Evolutionary conservation across 2,888 invertebrate species (phyloP).

Genomic region (Macrophya annulata): DNA sequence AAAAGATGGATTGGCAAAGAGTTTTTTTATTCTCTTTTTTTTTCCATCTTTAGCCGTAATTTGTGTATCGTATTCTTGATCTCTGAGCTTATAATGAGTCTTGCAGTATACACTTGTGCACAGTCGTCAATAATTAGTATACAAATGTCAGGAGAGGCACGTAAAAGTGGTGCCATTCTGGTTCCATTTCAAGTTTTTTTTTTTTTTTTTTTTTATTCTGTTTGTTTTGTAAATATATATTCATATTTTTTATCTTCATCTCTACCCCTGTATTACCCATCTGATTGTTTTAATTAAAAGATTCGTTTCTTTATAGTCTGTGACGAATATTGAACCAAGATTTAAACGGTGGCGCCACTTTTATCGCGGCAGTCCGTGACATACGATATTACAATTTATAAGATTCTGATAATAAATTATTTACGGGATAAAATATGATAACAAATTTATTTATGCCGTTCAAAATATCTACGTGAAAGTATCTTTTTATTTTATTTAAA

Average conservation of each 20-base stretch:
- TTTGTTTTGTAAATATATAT: background rate
- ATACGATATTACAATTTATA: slow-evolving; percentile 56
- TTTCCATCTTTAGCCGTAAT: too few species aligned
- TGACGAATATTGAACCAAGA: background rate
- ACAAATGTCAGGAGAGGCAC: slow-evolving; percentile 19
- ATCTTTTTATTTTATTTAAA: background rate
- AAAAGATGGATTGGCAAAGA: background rate
- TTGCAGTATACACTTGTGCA: slow-evolving; percentile 49
- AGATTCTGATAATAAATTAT: slow-evolving; percentile 57
- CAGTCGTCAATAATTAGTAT: slow-evolving; percentile 50
- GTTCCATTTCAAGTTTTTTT: background rate
- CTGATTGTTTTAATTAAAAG: background rate
- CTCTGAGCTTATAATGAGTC: slow-evolving; percentile 26
- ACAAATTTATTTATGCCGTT: slow-evolving; percentile 67
- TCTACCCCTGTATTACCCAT: slow-evolving; percentile 12
- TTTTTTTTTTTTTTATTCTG: background rate
- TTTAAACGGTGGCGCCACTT: background rate
- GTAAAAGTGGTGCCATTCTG: slow-evolving; percentile 16
- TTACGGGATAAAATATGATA: slow-evolving; percentile 76
- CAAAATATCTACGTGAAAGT: slow-evolving; percentile 23
- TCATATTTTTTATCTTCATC: background rate
- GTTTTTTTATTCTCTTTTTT: background rate
- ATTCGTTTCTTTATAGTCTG: slow-evolving; percentile 57
- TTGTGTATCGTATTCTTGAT: background rate
- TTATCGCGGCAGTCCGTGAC: slow-evolving; percentile 1